Evolutionary conservation across 2,797 vertebrate genomes (phyloP), one percentile per base, ranked within the genome.

Genomic region (Telmatherina bonti): DNA sequence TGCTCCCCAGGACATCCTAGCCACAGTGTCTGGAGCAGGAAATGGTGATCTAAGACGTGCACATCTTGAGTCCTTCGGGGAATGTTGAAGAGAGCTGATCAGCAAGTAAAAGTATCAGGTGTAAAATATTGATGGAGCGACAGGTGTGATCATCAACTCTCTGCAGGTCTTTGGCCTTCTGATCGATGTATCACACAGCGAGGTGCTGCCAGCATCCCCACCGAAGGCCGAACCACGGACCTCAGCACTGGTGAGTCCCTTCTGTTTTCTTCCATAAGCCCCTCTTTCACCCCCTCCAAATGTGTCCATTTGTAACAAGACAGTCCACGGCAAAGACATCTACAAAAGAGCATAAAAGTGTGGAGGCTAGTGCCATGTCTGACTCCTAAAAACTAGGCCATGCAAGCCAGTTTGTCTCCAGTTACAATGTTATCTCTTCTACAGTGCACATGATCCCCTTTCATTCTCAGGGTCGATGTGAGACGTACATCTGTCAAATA

Each of bases 231-330:
- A 88, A 96, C 91, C 29, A 88, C 95, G 71, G 92, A 95, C 76
- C 91, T 89, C 59, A 95, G 94, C 77, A 70, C 91, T 63, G 96
- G 97, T 98, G 94, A 96, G 22, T 59, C n/a, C 20, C 55, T 26
- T 65, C 47, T 43, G 1, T 52, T 22, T 6, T 36, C 31, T 56
- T 6, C 20, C 18, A 62, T 20, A 1, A 7, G 16, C 2, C 56
- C 10, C 33, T 22, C 5, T 20, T 8, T 8, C 5, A 6, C 41
- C 18, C 41, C 16, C 41, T 36, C n/a, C n/a, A n/a, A n/a, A n/a
- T 41, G 30, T 54, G 26, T 53, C 43, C 60, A 12, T 52, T 47
- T 55, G 27, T 35, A 27, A 55, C 20, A 49, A 33, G 18, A 58
- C 8, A 9, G 7, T 36, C 33, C 43, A 18, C 24, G 31, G 6